Evolutionary conservation across 1,140 invertebrate genomes (phyloP), one percentile per base, ranked within the genome.

Genomic region (Caenorhabditis tropicalis): DNA sequence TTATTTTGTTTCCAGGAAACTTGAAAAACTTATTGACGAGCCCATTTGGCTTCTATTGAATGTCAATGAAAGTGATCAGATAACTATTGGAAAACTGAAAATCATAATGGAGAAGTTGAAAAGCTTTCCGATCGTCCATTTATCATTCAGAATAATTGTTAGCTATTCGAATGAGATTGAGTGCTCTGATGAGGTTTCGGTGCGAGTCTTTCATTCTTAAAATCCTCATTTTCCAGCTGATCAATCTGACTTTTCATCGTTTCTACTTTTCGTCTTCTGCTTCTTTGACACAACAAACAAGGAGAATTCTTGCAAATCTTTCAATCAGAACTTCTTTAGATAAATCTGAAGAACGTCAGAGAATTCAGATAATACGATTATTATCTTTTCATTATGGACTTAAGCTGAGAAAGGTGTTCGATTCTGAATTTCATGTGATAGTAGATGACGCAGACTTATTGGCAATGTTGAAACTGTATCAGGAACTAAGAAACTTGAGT

Each of bases 281-380:
- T 0, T 74, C 36, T 43, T 27, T 74, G 15, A 12, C 36, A 0
- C 65, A 74, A 43, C 65, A 74, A 24, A 74, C 36, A 24, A 33
- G 36, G 1, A 15, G 65, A 10, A 43, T 74, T 24, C 33, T 74
- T 46, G 33, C 65, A 1, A 74, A 74, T 74, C 29, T 74, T 2
- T 39, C 65, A 10, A 33, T 74, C 2, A 1, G 36, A 74, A 74
- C 19, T 24, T 74, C 65, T 9, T 46, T 74, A 9, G 65, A 74
- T n/a, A 74, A 74, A 43, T 74, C 65, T n/a, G 65, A 74, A 74
- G 65, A 74, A 46, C 43, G 12, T 15, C 65, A 74, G 43, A 5
- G 65, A 46, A 43, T 74, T 46, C 65, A 74, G 33, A 74, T 74
- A 10, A 74, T 74, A 21, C 5, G 65, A 27, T 24, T 74, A 10